These are phyloP conservation scores for Eupithecia pulchellata DNA, from an alignment of 2,888 invertebrate species.

Conservation along the genomic window DNA sequence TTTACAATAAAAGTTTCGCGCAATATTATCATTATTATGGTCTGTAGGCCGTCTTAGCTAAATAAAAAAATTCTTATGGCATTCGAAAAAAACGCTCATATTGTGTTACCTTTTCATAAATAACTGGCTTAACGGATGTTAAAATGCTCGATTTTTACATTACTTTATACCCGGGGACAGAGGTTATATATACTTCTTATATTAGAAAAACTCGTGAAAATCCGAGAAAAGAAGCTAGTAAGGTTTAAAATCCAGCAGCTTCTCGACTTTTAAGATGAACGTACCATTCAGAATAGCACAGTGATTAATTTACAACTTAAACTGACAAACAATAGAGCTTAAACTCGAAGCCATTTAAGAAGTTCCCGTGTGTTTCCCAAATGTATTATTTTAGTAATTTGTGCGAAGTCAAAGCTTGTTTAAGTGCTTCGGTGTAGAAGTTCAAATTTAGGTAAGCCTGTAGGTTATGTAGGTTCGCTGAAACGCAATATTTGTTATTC, in stretches of 20 bases:
- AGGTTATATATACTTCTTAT: too few relatives aligned
- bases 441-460: neutral
- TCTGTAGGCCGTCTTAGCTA: too few relatives aligned
- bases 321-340: constrained; percentile 13
- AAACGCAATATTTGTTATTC: too few relatives aligned
- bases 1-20: too few relatives aligned
- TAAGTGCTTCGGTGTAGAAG: neutral
- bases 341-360: neutral
- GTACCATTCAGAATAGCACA: neutral
- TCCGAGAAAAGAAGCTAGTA: neutral
- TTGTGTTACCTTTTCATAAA: too few relatives aligned
- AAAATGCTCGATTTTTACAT: too few relatives aligned
- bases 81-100: too few relatives aligned
- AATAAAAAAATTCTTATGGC: too few relatives aligned
- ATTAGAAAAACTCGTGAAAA: neutral
- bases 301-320: constrained; percentile 13
- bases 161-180: too few relatives aligned
- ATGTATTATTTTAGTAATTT: constrained; percentile 25
- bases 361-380: constrained; percentile 7
- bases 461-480: too few relatives aligned
- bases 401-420: neutral
- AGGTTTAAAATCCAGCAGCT: neutral
- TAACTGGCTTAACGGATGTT: too few relatives aligned
- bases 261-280: neutral
- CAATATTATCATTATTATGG: too few relatives aligned